Base-by-base conservation (phyloP, 1,140 invertebrate species). In the Campodea augens region DNA sequence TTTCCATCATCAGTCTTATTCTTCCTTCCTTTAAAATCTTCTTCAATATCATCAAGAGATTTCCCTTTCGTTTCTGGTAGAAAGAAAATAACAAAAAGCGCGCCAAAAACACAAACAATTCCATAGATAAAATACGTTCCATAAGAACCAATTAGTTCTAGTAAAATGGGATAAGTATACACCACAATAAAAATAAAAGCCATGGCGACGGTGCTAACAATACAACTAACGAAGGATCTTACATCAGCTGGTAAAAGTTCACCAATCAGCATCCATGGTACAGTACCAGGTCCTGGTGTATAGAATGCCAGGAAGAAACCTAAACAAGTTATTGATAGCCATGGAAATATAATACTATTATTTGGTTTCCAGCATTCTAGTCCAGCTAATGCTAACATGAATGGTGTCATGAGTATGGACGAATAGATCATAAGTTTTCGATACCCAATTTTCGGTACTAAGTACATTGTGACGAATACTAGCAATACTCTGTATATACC, bases 51-150 rank as follows among this genome's bases (percentile, higher is more conserved):
- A 18, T 75, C 67, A 2, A 87, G 60, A 0, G 71, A 74, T 51
- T 77, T 79, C 0, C 81, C 77, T 49, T 77, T 80, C 0, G 85
- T 91, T 60, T 91, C 86, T 0, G 86, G 85, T 3, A 90, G 57
- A n/a, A 72, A 70, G 4, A 74, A 57, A 2, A 68, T 57, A 0
- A 85, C 64, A 52, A 84, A 81, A 1, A 86, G 41, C 1, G 75
- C 69, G 0, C 78, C 80, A 1, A 77, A 3, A 0, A 79, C 51
- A 0, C 79, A 74, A 25, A 83, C 57, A 0, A 62, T 56, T 0
- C 73, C 72, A 59, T 80, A 90, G 46, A 84, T 68, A 43, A 72
- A 72, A 54, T 85, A 89, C 0, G 73, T 71, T 1, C 70, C 74
- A 23, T 68, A 61, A 39, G 68, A 63, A 2, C 74, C 73, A 47